phyloP scores from a whole-genome alignment of 2,888 invertebrate genomes.

The Mesochorus sp. region DNA sequence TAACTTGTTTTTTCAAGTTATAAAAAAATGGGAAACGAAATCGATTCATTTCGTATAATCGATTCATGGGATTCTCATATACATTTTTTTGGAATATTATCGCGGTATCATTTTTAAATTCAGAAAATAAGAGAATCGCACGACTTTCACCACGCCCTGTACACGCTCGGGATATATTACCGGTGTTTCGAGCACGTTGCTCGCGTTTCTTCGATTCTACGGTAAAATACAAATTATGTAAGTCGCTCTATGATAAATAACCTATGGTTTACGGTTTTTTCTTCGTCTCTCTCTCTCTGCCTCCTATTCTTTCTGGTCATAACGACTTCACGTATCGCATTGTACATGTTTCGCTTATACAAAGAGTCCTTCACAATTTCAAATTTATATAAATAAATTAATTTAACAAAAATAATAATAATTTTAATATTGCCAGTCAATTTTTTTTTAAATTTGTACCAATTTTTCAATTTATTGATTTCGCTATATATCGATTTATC shows the following conservation, averaged over 20 bases:
- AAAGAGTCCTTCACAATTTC: background rate
- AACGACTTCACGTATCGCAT: no score
- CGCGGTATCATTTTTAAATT: constrained; percentile 23
- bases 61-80: background rate
- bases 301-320: background rate
- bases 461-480: no score
- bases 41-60: background rate
- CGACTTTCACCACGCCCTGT: constrained; percentile 50
- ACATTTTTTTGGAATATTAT: background rate
- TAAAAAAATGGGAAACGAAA: background rate
- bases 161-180: no score
- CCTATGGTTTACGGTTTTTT: background rate
- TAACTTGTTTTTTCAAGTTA: no score
- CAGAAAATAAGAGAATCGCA: constrained; percentile 20
- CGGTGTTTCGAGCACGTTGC: constrained; percentile 11
- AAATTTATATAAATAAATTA: no score
- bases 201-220: constrained; percentile 48
- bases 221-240: constrained; percentile 52
- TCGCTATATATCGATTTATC: no score
- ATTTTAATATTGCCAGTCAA: no score
- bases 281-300: constrained; percentile 2
- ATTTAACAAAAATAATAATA: no score
- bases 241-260: constrained; percentile 51
- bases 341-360: background rate
- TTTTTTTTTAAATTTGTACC: no score